Evolutionary conservation across 2,113 vertebrate genomes (phyloP), one percentile per base, ranked within the genome.

Genomic region (Cariama cristata): DNA sequence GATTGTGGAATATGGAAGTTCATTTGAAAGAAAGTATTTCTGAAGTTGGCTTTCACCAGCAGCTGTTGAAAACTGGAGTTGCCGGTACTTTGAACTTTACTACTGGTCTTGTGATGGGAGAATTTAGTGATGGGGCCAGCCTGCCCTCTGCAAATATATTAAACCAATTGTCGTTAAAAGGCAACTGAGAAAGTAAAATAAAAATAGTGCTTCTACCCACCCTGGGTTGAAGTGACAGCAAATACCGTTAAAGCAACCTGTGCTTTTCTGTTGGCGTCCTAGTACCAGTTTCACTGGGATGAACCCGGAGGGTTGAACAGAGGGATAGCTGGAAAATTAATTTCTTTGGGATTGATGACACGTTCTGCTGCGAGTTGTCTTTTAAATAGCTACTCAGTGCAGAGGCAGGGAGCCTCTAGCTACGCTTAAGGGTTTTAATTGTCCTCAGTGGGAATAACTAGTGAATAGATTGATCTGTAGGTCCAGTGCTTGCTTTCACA

Each of bases 1-100:
- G 35, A 4, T 4, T 24, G 16, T 50, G 38, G 52, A 63, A 45
- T 53, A 26, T 45, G 79, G 47, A 40, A 86, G 14, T 82, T 53
- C 4, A 8, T 42, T 50, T 50, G 79, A 45, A 56, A 49, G 35
- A 24, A 45, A 40, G 13, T n/a, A 42, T 69, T 93, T 68, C 55
- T 83, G 77, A 85, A 66, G 30, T 52, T 67, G 4, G 47, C 68
- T 92, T 88, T 82, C 53, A 50, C 3, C 44, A 59, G 79, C 32
- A 59, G 66, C n/a, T 94, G 56, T 55, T 88, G 93, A 88, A 90
- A 90, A 71, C 22, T 63, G 20, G 44, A 15, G 8, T 50, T 86
- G 62, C 27, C 7, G 5, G 14, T 49, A 6, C 44, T 79, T 79
- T 53, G 59, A 12, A 38, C 18, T 67, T 90, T 17, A 42, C 88